Conservation (phyloP, 2,797 vertebrate species). For the Pristis pectinata region DNA sequence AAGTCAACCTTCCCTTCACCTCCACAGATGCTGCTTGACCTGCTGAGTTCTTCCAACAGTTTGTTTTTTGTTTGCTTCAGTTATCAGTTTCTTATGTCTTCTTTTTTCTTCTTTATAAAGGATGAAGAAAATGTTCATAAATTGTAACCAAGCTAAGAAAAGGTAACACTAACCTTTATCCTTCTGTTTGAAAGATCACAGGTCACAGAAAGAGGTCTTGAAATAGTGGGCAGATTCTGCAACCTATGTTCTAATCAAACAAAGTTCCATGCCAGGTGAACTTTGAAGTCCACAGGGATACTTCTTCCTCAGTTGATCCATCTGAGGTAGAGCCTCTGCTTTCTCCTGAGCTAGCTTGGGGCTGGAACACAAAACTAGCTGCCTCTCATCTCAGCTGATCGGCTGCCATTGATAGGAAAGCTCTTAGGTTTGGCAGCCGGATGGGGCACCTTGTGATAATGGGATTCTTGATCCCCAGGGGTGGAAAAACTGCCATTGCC, state of each 20-base stretch:
- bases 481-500: constrained; percentile 1
- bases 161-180: neutral
- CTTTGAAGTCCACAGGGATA: neutral
- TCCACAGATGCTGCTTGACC: too few species aligned
- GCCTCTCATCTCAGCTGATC: neutral
- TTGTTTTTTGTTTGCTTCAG: too few species aligned
- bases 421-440: neutral
- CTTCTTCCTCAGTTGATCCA: neutral
- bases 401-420: neutral
- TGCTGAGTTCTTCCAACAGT: too few species aligned
- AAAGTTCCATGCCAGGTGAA: neutral
- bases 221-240: neutral
- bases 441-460: neutral
- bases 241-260: neutral
- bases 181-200: neutral
- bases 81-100: too few species aligned
- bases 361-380: neutral
- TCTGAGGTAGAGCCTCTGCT: neutral
- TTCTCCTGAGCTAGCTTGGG: neutral
- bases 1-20: too few species aligned
- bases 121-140: neutral
- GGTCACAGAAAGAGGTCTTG: neutral
- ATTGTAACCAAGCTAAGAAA: neutral
- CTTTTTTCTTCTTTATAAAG: neutral
- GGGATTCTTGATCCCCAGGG: neutral